These are phyloP conservation scores for Euura saliciscinereae DNA, from an alignment of 1,140 invertebrate genomes.

Conservation along the genomic window DNA sequence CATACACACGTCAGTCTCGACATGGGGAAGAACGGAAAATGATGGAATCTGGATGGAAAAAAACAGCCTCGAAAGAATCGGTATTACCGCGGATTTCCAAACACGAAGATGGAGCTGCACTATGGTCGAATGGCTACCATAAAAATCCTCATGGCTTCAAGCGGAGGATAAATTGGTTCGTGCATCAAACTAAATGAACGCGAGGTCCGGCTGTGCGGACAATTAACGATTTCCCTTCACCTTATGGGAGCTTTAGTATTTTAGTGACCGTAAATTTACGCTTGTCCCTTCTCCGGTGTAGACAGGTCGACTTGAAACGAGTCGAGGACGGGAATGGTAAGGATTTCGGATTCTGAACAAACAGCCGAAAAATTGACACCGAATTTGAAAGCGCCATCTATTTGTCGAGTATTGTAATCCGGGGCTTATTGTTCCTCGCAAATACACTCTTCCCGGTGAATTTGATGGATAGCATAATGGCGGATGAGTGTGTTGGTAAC, in stretches of 20 bases:
- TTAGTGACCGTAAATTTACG: too few species aligned
- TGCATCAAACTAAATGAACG: slow-evolving; percentile 37
- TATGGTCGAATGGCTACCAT: not conserved
- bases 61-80: too few species aligned
- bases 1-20: too few species aligned
- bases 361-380: too few species aligned
- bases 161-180: slow-evolving; percentile 27
- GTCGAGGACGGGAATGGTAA: too few species aligned
- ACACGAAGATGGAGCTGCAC: not conserved
- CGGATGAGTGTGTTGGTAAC: not conserved
- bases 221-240: slow-evolving; percentile 35
- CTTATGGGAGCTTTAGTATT: slow-evolving; percentile 25
- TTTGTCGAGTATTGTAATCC: slow-evolving; percentile 13
- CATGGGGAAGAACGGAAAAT: too few species aligned
- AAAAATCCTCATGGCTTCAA: not conserved
- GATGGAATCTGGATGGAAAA: too few species aligned
- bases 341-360: too few species aligned
- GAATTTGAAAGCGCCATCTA: not conserved
- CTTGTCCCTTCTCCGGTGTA: too few species aligned
- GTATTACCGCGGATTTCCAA: too few species aligned
- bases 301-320: too few species aligned
- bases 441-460: slow-evolving; percentile 10
- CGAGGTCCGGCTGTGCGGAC: slow-evolving; percentile 25
- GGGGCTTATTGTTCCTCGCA: slow-evolving; percentile 15
- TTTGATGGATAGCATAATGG: not conserved